Evolutionary conservation across 2,113 vertebrate genomes (phyloP), one percentile per base, ranked within the genome.

Genomic region (Ctenodactylus gundi): DNA sequence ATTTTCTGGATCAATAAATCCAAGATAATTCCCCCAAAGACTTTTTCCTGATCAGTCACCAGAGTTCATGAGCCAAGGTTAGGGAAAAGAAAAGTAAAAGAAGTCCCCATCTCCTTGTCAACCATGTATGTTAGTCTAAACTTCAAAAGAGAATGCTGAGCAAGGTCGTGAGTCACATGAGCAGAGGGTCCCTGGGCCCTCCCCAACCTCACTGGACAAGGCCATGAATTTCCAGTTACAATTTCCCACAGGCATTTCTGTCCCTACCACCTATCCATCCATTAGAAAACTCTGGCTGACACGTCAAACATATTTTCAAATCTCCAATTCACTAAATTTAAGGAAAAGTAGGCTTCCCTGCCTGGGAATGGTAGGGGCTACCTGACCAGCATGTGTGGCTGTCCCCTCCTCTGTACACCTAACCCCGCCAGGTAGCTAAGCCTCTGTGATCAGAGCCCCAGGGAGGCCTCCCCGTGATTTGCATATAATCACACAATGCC

Each of bases 401-500:
- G 23, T 0, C 18, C 1, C 25, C 44, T 73, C 70, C 93, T 64
- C 41, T 2, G 1, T 3, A 60, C 31, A 36, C 29, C 41, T 77
- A 55, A 17, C 21, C 17, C n/a, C 58, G 36, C 41, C 18, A 44
- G 68, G 85, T 68, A 39, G 73, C 78, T 96, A 90, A 95, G 87
- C 78, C 67, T 94, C 92, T 96, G 96, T 60, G 93, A 94, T 93
- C 93, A 58, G 91, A 57, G 91, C 60, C 80, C 93, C 90, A 87
- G 57, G 4, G 57, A 94, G 95, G 96, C 95, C 94, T 96, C 92
- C 36, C 0, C 0, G 15, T 76, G 93, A 97, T 97, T 97, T 97
- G 94, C 95, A 97, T 97, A 95, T 94, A 97, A 96, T 97, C 92
- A 85, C 88, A 94, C 90, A 90, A 90, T 93, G 87, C 88, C 76